Base-by-base conservation (phyloP, 2,888 invertebrate genomes). In the Euclidia mi region DNA sequence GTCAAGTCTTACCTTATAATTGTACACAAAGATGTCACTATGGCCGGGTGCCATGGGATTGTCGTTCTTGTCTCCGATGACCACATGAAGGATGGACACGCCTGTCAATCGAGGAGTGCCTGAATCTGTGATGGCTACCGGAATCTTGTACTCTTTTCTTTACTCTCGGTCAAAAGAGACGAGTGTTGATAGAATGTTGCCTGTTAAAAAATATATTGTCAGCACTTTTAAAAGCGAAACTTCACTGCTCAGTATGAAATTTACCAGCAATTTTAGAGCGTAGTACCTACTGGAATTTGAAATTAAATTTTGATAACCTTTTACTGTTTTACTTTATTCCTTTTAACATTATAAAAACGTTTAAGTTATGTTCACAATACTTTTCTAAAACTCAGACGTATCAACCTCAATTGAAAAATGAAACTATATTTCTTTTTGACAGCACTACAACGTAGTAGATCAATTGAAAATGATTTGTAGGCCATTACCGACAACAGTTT, bases 51-150 rank as follows among this genome's bases (percentile, higher is more conserved):
- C 94, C 97, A 99, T 99, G 1, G 96, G 94, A 85, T 99, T 99
- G 84, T 99, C 99, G 85, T 99, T 99, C 59, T 96, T 95, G 90
- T 99, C 99, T 2, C 99, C 99, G 65, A 99, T 99, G 32, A 98
- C 97, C 10, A 99, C 96, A 51, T 96, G 97, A 11, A 99, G 95
- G 9, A 96, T 97, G 64, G 98, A 98, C 0, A 97, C 97, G 2
- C 97, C 98, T 0, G 97, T 97, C 91, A 96, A 91, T 32, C 94
- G 83, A 0, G 97, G 97, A 0, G 92, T 92, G 0, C 99, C 98
- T 56, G 96, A 97, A 85, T 99, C 99, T 1, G 96, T 97, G 76
- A 99, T 98, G 9, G 96, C 96, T 47, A 99, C 97, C 0, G 98
- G 98, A 65, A 99, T 96, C 60, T 96, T 95, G 86, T 99, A 98